Base-by-base conservation (phyloP, 2,797 vertebrate genomes). In the Acropternis orthonyx region DNA sequence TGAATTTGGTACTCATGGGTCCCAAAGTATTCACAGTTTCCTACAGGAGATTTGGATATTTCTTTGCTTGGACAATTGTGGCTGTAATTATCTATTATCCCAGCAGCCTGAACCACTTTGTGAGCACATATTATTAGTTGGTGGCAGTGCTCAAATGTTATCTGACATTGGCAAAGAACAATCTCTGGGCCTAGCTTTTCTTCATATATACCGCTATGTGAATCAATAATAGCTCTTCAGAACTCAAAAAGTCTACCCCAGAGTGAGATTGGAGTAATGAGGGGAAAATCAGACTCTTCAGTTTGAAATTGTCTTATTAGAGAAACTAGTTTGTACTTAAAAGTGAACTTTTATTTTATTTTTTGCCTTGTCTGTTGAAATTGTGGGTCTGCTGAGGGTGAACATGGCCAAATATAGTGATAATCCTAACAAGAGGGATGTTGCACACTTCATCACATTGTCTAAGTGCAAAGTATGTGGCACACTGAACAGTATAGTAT, bases 21-120 rank as follows among this genome's bases (percentile, higher is more conserved):
- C 78, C 68, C 75, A 83, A 61, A 0, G 44, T 65, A 96, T 95
- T 96, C 87, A 96, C 21, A 49, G 72, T 77, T 85, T 96, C 85
- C 94, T 92, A 92, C 85, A 74, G 94, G 94, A 94, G 93, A 93
- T 94, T 93, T 85, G 73, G 92, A 39, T 93, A 95, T 96, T 83
- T 96, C 89, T 93, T 78, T 67, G 18, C 93, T 85, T 89, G 87
- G 89, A 93, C 93, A 95, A 95, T 93, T 88, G 91, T 43, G 44
- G 8, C 65, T 93, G 72, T 91, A 96, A 96, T 96, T 95, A 94
- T 89, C 91, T 85, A 83, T 96, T 94, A 96, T 88, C 56, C 52
- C 41, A 89, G 78, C 59, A 91, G 75, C 46, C 72, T 67, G 44
- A 95, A 65, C 41, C 81, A 71, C 96, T 96, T 63, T 88, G 56